Percentiles rank a stretch among this genome's conserved stretches.
Conservation (phyloP, 2,113 vertebrate genomes). For the Gymnocephalus cernua region DNA sequence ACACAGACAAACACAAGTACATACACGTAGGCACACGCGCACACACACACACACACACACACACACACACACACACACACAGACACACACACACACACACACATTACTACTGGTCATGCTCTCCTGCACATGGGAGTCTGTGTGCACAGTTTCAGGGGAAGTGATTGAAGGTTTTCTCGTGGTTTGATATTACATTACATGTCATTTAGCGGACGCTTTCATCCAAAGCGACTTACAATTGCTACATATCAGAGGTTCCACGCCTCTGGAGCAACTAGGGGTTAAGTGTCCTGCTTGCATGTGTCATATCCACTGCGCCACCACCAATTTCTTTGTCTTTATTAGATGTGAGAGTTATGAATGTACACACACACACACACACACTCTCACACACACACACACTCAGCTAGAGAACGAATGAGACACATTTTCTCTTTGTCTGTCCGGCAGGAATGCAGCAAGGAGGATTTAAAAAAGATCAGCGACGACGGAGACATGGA, state of each 20-base stretch:
- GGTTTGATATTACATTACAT: constrained; percentile 15
- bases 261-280: too few relatives aligned
- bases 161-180: not conserved
- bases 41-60: too few relatives aligned
- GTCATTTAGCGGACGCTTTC: too few relatives aligned
- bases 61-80: not conserved
- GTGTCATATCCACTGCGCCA: too few relatives aligned
- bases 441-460: constrained; percentile 47
- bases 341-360: not conserved
- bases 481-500: not conserved
- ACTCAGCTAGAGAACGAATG: not conserved
- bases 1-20: too few relatives aligned
- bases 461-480: constrained; percentile 3
- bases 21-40: too few relatives aligned
- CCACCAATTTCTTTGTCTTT: not conserved
- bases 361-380: not conserved
- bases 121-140: constrained; percentile 14
- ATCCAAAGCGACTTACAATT: too few relatives aligned
- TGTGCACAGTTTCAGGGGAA: not conserved
- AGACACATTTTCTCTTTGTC: not conserved
- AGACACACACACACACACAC: not conserved
- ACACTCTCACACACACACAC: not conserved
- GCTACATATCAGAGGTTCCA: too few relatives aligned
- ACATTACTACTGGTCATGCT: constrained; percentile 4
- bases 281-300: too few relatives aligned